Percentiles rank a stretch among this genome's conserved stretches.
phyloP scores from a whole-genome alignment of 1,140 invertebrate species.

The Caenorhabditis remanei region DNA sequence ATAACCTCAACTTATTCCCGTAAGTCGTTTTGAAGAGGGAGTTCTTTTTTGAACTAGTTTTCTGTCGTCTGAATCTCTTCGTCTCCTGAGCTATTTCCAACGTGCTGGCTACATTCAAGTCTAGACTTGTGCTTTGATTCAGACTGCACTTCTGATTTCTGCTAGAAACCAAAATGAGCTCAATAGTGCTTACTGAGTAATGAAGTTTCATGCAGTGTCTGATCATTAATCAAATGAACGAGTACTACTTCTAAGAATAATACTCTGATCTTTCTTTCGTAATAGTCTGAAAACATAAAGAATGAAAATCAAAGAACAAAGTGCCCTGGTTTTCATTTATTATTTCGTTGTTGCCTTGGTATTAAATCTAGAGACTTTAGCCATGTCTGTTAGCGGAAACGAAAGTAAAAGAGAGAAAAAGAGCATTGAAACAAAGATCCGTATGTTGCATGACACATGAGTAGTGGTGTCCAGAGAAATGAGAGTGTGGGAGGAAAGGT shows the following conservation, averaged over 20 bases:
- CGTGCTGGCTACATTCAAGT: background rate
- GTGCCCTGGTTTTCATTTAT: background rate
- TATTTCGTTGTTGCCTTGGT: conserved; percentile 21
- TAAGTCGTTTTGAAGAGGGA: background rate
- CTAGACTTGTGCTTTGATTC: conserved; percentile 16
- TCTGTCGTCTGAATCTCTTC: background rate
- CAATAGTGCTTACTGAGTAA: background rate
- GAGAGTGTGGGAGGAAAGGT: conserved; percentile 35
- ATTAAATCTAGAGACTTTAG: background rate
- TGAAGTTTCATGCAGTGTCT: background rate
- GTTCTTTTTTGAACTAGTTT: background rate
- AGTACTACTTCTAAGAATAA: background rate
- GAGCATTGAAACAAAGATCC: conserved; percentile 55
- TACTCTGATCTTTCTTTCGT: background rate
- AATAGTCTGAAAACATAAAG: background rate
- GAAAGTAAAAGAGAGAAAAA: background rate
- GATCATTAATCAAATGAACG: background rate
- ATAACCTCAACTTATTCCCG: background rate
- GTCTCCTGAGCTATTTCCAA: background rate
- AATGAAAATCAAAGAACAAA: conserved; percentile 33
- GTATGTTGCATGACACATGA: conserved; percentile 53
- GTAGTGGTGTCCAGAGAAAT: background rate
- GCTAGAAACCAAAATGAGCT: conserved; percentile 10
- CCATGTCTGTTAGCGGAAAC: background rate
- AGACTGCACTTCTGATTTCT: conserved; percentile 2